Base-by-base conservation (phyloP, 2,113 vertebrate species). In the Chamaea fasciata region DNA sequence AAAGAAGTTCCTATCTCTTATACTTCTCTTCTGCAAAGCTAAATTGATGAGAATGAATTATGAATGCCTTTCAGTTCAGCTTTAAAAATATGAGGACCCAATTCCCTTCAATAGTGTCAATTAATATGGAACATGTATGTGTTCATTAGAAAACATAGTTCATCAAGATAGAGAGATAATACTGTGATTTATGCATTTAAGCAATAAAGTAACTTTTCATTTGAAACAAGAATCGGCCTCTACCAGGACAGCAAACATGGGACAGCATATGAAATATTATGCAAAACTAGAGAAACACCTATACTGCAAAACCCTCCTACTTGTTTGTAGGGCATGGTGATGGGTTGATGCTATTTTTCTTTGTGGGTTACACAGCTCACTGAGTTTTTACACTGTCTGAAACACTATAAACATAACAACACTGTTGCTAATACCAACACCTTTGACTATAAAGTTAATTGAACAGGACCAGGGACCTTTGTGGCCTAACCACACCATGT, bases 61-160 rank as follows among this genome's bases (percentile, higher is more conserved):
- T 84, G 62, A 89, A 94, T 89, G 83, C 87, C 41, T 96, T 89
- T 97, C 89, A 83, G 89, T 96, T 95, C 94, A 95, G 95, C 91
- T 94, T 95, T 64, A 89, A 92, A 95, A 92, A 79, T 64, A 79
- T 1, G 47, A 95, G 49, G 28, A 73, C n/a, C 4, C 53, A 87
- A 68, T 68, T 92, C 56, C 37, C 20, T 92, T 89, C 70, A 53
- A 73, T 13, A 53, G 16, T 42, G n/a, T 82, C 65, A 92, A 89
- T 95, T 79, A 87, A 87, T 69, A 57, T 1, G 11, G 84, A 77
- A 62, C 69, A 76, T 18, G 31, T 42, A 64, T 22, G 62, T 73
- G 62, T 86, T 94, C 76, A 60, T 87, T 85, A 84, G 83, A 82
- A 95, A 95, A 84, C 74, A 89, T 0, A 71, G 69, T 46, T 84